A percentile compares a stretch with the other conserved stretches of the same genome.
phyloP scores from a whole-genome alignment of 2,888 invertebrate species.

The Incurvaria masculella region DNA sequence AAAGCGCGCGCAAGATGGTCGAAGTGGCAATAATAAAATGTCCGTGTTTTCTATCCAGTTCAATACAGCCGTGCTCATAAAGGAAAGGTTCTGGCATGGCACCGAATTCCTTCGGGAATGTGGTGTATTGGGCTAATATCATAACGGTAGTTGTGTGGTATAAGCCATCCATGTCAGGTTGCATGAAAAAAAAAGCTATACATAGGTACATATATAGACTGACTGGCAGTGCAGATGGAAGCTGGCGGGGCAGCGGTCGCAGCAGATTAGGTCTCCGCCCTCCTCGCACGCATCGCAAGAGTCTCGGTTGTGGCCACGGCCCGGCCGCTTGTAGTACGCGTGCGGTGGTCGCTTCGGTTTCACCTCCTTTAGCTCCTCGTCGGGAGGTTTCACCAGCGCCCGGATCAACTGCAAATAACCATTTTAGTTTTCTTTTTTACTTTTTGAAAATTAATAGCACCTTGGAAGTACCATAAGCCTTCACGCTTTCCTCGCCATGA shows the following conservation, averaged over 20 bases:
- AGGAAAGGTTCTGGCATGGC: too few relatives aligned
- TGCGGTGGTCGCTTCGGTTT: slow-evolving; percentile 67
- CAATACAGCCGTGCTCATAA: too few relatives aligned
- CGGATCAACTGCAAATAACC: slow-evolving; percentile 73
- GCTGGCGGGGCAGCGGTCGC: slow-evolving; percentile 93
- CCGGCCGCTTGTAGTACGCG: slow-evolving; percentile 81
- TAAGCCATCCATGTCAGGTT: too few relatives aligned
- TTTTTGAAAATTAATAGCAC: slow-evolving; percentile 16
- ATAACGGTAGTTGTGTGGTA: too few relatives aligned
- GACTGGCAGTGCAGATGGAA: slow-evolving; percentile 97
- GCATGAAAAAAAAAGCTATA: neutral
- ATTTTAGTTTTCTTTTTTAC: slow-evolving; percentile 10
- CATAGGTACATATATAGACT: slow-evolving; percentile 31
- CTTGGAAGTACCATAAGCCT: slow-evolving; percentile 3
- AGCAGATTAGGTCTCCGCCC: slow-evolving; percentile 93
- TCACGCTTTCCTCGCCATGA: too few relatives aligned
- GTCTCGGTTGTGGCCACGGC: slow-evolving; percentile 89
- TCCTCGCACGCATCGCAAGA: slow-evolving; percentile 93
- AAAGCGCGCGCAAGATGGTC: too few relatives aligned
- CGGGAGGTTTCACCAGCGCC: slow-evolving; percentile 83
- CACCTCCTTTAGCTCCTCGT: slow-evolving; percentile 62
- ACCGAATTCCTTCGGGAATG: too few relatives aligned
- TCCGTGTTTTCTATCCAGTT: too few relatives aligned
- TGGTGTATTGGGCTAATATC: too few relatives aligned
- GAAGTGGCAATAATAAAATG: too few relatives aligned